Evolutionary conservation across 2,113 vertebrate species (phyloP).

Genomic region (Serilophus lunatus): DNA sequence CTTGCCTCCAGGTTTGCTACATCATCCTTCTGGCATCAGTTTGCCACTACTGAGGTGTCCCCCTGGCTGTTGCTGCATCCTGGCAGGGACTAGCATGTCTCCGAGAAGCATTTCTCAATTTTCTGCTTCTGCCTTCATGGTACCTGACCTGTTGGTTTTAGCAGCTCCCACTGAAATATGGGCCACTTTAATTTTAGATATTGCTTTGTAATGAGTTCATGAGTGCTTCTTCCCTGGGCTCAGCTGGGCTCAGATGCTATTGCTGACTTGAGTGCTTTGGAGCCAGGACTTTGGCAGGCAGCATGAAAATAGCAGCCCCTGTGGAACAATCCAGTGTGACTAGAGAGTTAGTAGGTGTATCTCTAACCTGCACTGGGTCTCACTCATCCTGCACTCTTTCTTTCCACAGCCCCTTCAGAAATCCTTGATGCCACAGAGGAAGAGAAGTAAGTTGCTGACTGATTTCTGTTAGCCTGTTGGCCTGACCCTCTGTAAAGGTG

Average conservation of each 20-base stretch:
- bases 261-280: neutral
- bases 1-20: neutral
- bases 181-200: neutral
- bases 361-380: neutral
- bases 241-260: neutral
- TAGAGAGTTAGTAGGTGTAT: neutral
- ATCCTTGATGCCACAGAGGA: slow-evolving; percentile 88
- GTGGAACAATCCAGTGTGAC: neutral
- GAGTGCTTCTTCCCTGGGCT: neutral
- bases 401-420: slow-evolving; percentile 81
- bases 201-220: neutral
- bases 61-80: neutral
- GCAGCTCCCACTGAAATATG: neutral
- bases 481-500: neutral
- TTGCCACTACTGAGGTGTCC: neutral
- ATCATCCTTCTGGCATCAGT: neutral
- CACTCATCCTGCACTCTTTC: neutral
- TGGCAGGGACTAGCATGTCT: neutral
- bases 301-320: neutral
- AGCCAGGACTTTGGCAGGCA: neutral
- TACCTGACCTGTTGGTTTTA: neutral
- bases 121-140: neutral
- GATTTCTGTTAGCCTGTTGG: neutral
- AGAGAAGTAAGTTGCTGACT: slow-evolving; percentile 82
- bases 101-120: neutral